These are phyloP conservation scores for Calyptomena viridis DNA, from an alignment of 2,113 vertebrate genomes.

Conservation along the genomic window DNA sequence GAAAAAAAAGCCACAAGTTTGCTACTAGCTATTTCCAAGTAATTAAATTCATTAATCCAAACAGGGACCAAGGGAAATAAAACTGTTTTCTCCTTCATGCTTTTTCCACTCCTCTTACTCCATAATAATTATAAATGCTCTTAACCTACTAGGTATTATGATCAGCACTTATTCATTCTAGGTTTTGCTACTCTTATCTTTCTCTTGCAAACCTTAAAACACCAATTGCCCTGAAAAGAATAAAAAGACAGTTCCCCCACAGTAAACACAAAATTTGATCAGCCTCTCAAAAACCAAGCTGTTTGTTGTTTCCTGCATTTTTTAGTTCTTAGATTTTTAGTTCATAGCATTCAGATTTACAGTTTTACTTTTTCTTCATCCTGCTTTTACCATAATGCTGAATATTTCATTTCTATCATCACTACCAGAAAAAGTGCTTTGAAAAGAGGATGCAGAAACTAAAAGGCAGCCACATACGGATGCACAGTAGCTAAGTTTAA, in stretches of 20 bases:
- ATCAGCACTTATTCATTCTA: background rate
- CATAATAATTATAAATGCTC: background rate
- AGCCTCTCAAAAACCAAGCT: background rate
- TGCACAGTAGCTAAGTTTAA: background rate
- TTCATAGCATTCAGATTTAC: background rate
- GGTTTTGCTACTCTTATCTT: constrained; percentile 9
- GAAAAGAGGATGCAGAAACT: background rate
- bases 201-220: background rate
- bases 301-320: background rate
- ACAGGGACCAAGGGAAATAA: constrained; percentile 12
- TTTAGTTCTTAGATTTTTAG: background rate
- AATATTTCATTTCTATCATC: background rate
- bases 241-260: background rate
- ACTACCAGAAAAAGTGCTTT: background rate
- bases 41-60: constrained; percentile 50
- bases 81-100: constrained; percentile 7
- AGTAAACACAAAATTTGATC: background rate
- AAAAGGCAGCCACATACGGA: background rate
- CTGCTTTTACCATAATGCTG: background rate
- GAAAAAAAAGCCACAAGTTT: constrained; percentile 26
- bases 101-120: background rate
- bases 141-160: background rate
- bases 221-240: background rate
- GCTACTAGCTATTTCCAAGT: constrained; percentile 25
- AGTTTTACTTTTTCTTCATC: background rate